A percentile compares a stretch with the other conserved stretches of the same genome.
phyloP scores from a whole-genome alignment of 2,888 invertebrate genomes.

The Monoplex corrugatus region DNA sequence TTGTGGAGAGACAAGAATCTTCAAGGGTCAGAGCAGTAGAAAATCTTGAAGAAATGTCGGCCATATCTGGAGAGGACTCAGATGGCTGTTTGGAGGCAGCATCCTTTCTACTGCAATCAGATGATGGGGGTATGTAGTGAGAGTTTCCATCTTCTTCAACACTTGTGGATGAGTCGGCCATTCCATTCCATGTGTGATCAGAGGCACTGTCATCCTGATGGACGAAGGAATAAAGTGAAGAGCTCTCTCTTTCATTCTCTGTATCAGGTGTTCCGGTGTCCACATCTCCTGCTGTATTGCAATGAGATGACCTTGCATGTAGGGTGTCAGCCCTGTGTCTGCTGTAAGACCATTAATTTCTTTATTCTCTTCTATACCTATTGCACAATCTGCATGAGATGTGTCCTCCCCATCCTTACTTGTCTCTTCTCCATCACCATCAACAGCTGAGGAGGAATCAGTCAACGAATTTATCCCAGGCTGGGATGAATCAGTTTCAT shows the following conservation, averaged over 20 bases:
- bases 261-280: not conserved
- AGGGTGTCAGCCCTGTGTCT: not conserved
- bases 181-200: not conserved
- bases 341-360: not conserved
- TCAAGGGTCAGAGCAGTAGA: not conserved
- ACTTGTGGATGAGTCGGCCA: not conserved
- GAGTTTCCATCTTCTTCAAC: slow-evolving; percentile 1
- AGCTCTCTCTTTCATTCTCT: not conserved
- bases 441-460: not conserved
- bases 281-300: too few relatives aligned
- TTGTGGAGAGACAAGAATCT: not conserved
- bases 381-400: not conserved
- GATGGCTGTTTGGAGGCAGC: not conserved
- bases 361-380: not conserved
- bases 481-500: not conserved
- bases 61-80: too few relatives aligned
- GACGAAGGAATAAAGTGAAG: too few relatives aligned
- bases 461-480: not conserved
- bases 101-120: not conserved
- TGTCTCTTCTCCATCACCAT: not conserved
- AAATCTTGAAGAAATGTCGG: too few relatives aligned
- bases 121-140: not conserved
- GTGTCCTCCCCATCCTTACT: not conserved
- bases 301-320: not conserved
- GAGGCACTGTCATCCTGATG: too few relatives aligned